Percentiles rank a stretch among this genome's conserved stretches.
phyloP scores from a whole-genome alignment of 2,888 invertebrate genomes.

The Idaea aversata region DNA sequence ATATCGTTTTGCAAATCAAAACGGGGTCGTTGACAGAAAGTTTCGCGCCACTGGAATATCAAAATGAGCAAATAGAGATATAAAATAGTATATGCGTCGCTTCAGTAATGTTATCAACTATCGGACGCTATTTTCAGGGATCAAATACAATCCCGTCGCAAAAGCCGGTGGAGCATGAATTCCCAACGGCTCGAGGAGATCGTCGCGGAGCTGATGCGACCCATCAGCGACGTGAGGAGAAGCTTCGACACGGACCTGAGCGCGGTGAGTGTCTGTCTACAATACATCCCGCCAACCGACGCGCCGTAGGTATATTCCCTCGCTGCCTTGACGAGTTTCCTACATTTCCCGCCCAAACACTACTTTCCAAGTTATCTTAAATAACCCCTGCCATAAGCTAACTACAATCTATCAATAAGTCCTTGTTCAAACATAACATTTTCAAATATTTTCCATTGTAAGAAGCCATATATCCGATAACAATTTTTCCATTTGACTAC shows the following conservation, averaged over 20 bases:
- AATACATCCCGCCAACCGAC: slow-evolving; percentile 13
- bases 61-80: slow-evolving; percentile 27
- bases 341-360: neutral
- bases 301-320: slow-evolving; percentile 10
- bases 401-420: too few species aligned
- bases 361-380: neutral
- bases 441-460: too few species aligned
- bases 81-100: slow-evolving; percentile 47
- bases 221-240: slow-evolving; percentile 63
- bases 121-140: slow-evolving; percentile 62
- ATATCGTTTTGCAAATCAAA: slow-evolving; percentile 47
- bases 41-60: slow-evolving; percentile 68
- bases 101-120: slow-evolving; percentile 65
- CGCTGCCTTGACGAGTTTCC: slow-evolving; percentile 14
- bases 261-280: slow-evolving; percentile 53
- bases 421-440: too few species aligned
- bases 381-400: neutral
- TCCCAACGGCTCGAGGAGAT: slow-evolving; percentile 68
- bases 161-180: slow-evolving; percentile 72
- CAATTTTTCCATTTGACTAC: too few species aligned
- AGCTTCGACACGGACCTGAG: slow-evolving; percentile 70
- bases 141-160: slow-evolving; percentile 50
- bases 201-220: slow-evolving; percentile 70
- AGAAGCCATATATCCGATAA: too few species aligned
- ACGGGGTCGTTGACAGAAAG: slow-evolving; percentile 57